Conservation (phyloP, 64 coral and sea anemone genomes). For the Trachythela sp. region DNA sequence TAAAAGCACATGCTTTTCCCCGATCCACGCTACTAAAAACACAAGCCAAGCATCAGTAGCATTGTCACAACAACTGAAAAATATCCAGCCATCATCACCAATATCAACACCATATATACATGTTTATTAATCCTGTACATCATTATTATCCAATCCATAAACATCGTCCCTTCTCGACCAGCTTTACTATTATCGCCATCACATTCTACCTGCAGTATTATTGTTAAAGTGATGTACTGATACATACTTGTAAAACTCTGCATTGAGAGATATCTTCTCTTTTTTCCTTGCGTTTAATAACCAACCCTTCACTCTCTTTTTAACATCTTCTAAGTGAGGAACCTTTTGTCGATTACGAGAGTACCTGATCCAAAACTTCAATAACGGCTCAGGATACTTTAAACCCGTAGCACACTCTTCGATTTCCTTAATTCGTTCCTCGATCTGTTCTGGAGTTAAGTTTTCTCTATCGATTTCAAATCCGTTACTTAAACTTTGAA, state of each 20-base stretch:
- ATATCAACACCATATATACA: no score
- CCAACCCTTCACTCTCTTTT: not conserved
- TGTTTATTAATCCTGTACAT: no score
- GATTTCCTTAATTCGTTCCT: not conserved
- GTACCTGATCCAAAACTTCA: not conserved
- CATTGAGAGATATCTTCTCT: not conserved
- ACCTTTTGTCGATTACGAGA: not conserved
- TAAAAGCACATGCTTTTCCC: no score
- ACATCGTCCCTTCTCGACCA: no score
- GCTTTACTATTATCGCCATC: no score
- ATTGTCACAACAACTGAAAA: no score
- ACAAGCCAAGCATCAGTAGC: no score
- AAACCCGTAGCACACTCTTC: not conserved
- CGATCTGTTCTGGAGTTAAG: not conserved
- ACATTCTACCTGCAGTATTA: no score
- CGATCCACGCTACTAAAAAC: no score
- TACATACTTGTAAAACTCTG: not conserved
- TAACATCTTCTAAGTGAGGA: not conserved
- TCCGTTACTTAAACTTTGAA: not conserved
- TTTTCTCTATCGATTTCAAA: not conserved
- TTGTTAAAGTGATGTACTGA: not conserved
- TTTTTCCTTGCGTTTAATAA: not conserved
- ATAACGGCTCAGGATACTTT: not conserved
- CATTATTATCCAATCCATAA: no score
- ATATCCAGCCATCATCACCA: no score